Evolutionary conservation across 1,140 invertebrate species (phyloP).

Genomic region (Euglossa dilemma): DNA sequence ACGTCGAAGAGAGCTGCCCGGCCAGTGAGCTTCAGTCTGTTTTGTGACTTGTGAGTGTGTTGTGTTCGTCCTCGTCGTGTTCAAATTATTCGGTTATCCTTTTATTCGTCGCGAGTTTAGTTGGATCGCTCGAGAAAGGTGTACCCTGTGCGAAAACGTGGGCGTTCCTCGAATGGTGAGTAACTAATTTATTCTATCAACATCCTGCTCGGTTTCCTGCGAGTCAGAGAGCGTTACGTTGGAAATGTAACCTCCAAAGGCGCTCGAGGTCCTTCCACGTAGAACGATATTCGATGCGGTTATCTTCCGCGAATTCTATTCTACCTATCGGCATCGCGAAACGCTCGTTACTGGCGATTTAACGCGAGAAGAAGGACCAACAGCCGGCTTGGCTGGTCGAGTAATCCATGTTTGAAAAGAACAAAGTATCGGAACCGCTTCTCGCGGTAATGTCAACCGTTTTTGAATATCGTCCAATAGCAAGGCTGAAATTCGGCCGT

Average conservation of each 20-base stretch:
- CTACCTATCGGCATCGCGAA: not conserved
- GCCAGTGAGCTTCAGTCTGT: slow-evolving; percentile 58
- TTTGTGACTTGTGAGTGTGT: slow-evolving; percentile 62
- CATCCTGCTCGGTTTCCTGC: slow-evolving; percentile 8
- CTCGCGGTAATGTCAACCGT: slow-evolving; percentile 45
- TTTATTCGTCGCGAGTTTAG: slow-evolving; percentile 18
- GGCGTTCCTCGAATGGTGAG: slow-evolving; percentile 34
- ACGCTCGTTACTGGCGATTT: not conserved
- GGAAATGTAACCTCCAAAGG: slow-evolving; percentile 60
- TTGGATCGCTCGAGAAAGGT: not conserved
- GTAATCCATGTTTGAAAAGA: not conserved
- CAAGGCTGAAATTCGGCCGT: slow-evolving; percentile 6
- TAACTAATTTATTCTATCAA: not conserved
- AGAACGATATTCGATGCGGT: not conserved
- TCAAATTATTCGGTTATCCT: slow-evolving; percentile 35
- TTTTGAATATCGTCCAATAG: slow-evolving; percentile 53
- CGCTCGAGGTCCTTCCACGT: slow-evolving; percentile 39
- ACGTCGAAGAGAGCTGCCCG: slow-evolving; percentile 14
- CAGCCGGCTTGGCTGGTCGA: not conserved
- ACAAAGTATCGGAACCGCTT: slow-evolving; percentile 17
- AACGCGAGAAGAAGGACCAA: too few species aligned
- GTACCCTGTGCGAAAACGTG: not conserved
- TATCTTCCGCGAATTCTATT: not conserved
- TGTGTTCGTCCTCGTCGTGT: slow-evolving; percentile 49
- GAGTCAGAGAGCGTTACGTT: slow-evolving; percentile 15